phyloP scores from a whole-genome alignment of 2,888 invertebrate species.

The Hemithea aestivaria region DNA sequence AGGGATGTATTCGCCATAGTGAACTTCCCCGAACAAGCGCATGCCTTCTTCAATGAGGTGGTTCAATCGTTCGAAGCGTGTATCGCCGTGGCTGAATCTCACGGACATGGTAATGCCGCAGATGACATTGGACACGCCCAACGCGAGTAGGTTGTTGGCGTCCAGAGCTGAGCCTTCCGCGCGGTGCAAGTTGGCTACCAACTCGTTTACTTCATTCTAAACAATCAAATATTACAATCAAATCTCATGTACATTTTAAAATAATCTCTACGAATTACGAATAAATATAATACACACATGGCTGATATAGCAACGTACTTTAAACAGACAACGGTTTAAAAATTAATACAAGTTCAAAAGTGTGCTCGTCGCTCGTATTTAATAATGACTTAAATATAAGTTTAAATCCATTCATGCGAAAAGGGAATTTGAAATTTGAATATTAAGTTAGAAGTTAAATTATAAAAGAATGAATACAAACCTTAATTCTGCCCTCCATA shows the following conservation, averaged over 20 bases:
- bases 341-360: too few species aligned
- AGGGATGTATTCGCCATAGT: slow-evolving; percentile 91
- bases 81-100: slow-evolving; percentile 88
- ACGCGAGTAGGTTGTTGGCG: slow-evolving; percentile 86
- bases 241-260: too few species aligned
- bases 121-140: slow-evolving; percentile 93
- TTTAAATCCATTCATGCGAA: too few species aligned
- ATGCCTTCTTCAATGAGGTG: slow-evolving; percentile 95
- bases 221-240: slow-evolving; percentile 27
- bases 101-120: slow-evolving; percentile 94
- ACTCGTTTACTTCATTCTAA: slow-evolving; percentile 87
- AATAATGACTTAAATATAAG: too few species aligned
- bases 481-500: slow-evolving; percentile 92
- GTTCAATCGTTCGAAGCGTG: slow-evolving; percentile 88
- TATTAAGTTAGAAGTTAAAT: too few species aligned
- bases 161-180: slow-evolving; percentile 85
- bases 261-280: too few species aligned
- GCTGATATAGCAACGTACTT: too few species aligned
- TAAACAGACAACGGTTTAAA: too few species aligned
- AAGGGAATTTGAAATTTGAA: too few species aligned
- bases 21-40: slow-evolving; percentile 89
- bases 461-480: slow-evolving; percentile 40
- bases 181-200: slow-evolving; percentile 82
- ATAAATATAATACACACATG: too few species aligned
- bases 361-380: too few species aligned